These are phyloP conservation scores for Parochlus steinenii DNA, from an alignment of 2,888 invertebrate species.

Conservation along the genomic window DNA sequence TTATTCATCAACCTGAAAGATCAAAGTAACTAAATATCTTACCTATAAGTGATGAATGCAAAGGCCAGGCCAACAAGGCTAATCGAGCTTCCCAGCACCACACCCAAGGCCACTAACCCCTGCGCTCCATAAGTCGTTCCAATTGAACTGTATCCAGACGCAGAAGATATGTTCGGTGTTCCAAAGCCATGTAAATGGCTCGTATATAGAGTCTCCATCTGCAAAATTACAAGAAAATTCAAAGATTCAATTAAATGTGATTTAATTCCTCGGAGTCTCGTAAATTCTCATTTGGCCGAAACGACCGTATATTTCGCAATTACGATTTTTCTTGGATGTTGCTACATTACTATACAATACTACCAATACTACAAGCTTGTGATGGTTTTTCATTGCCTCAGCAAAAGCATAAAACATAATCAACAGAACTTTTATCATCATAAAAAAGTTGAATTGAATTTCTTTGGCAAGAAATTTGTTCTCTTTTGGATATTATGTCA, in stretches of 20 bases:
- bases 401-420: too few relatives aligned
- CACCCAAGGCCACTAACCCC: constrained; percentile 43
- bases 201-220: constrained; percentile 20
- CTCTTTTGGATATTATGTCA: too few relatives aligned
- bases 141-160: constrained; percentile 13
- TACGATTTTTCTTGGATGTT: too few relatives aligned
- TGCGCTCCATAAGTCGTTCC: constrained; percentile 27
- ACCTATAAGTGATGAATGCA: constrained; percentile 55
- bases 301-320: too few relatives aligned
- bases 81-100: constrained; percentile 46
- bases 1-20: neutral
- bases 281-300: too few relatives aligned
- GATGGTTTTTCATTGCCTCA: too few relatives aligned
- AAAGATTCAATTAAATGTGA: constrained; percentile 4
- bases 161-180: constrained; percentile 16
- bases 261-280: too few relatives aligned
- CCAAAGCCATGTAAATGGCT: constrained; percentile 19
- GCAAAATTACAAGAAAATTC: constrained; percentile 10
- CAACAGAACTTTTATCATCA: too few relatives aligned
- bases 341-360: too few relatives aligned
- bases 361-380: too few relatives aligned
- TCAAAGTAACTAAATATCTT: constrained; percentile 18
- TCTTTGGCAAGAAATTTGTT: too few relatives aligned
- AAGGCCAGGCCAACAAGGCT: constrained; percentile 49
- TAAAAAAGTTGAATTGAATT: too few relatives aligned